A percentile compares a stretch with the other conserved stretches of the same genome.
Conservation (phyloP, 2,113 vertebrate species). For the Calidris pygmaea region DNA sequence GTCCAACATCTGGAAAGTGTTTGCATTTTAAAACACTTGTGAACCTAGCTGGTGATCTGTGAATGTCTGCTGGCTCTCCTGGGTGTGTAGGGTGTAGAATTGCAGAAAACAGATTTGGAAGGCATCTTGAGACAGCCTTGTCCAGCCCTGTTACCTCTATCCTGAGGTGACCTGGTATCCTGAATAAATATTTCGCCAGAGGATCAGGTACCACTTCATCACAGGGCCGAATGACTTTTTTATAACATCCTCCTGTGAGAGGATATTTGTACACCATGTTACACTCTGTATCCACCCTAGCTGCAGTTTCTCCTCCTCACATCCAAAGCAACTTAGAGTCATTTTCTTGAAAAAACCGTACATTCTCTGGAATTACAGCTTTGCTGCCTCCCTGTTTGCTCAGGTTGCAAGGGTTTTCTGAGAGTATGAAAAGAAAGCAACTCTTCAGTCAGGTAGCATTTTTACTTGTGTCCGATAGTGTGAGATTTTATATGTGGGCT, state of each 20-base stretch:
- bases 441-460: not conserved
- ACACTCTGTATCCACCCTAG: not conserved
- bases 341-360: not conserved
- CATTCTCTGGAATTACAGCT: not conserved
- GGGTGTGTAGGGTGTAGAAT: not conserved
- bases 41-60: not conserved
- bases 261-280: not conserved
- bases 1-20: rapidly evolving
- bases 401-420: not conserved
- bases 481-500: not conserved
- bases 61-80: not conserved
- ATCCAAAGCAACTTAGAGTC: not conserved
- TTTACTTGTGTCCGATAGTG: not conserved
- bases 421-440: not conserved
- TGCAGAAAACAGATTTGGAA: not conserved
- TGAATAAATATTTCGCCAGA: not conserved
- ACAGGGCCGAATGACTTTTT: not conserved
- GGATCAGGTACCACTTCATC: not conserved
- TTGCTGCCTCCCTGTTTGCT: not conserved
- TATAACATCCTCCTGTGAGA: not conserved
- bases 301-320: not conserved
- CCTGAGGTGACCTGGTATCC: not conserved
- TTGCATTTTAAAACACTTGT: not conserved
- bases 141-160: not conserved
- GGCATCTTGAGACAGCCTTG: not conserved